Evolutionary conservation across 2,797 vertebrate genomes (phyloP), one percentile per base, ranked within the genome.

Genomic region (Hypotaenidia philippensis): DNA sequence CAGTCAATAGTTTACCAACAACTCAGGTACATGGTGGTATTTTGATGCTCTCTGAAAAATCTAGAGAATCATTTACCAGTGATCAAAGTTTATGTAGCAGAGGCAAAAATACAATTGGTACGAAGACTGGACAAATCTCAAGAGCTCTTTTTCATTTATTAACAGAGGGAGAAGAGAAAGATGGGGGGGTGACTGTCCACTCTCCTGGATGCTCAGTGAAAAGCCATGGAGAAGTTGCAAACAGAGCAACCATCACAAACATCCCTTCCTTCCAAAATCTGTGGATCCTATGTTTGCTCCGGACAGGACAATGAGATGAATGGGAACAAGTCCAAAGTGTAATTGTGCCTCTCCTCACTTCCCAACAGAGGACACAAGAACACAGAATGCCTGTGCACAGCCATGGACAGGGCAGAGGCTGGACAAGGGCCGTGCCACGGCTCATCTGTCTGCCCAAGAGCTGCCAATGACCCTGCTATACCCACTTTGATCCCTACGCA

Each of bases 1-100:
- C 19, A 89, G 41, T 69, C 63, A 63, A 36, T 47, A 75, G 81
- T 90, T 86, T 34, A 63, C 13, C 1, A 4, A 3, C 47, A 47
- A 76, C 55, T 88, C 59, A 29, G 44, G 44, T 47, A 47, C 45
- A 49, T 17, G 32, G 40, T 11, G 20, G 20, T 10, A 11, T 50
- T 92, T 72, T 49, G 40, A 60, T 60, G 32, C 20, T 38, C n/a
- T 84, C 32, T 74, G 50, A 34, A 88, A 85, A 92, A 32, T 9
- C n/a, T 66, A 45, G 25, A 57, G 59, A 87, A 74, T 53, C 16
- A 40, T 77, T 71, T 65, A 38, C 10, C 57, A 72, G 57, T 0
- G 3, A 45, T 3, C 31, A 19, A 52, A 49, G 14, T 1, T 77
- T 60, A 52, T 3, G 49, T 2, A 77, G 71, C 25, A 56, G 27